Base-by-base conservation (phyloP, 2,888 invertebrate species). In the Meta bourneti region DNA sequence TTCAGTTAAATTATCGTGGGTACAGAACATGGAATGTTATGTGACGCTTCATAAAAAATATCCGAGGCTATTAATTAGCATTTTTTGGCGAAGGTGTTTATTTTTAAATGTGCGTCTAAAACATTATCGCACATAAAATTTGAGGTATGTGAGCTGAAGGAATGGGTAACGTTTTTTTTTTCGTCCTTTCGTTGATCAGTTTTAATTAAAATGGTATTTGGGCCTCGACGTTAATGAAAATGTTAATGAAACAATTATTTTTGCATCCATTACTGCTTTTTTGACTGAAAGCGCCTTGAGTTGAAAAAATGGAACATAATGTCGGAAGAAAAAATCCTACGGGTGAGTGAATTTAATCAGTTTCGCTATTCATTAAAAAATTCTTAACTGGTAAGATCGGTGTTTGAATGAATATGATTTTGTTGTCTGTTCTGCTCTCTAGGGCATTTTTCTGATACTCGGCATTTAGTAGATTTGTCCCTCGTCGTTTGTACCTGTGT, bases 141-240 rank as follows among this genome's bases (percentile, higher is more conserved):
- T 61, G 61, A 61, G 61, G 61, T 61, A 61, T 61, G 61, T 61
- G 61, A 61, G 16, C 61, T 16, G 61, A 61, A 61, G 61, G 61
- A 8, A 61, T 61, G 61, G 61, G 61, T 16, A 61, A 16, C 16
- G 16, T 61, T 49, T 77, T 49, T 82, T n/a, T 49, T 0, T 34
- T 20, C 13, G 0, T 9, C n/a, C 48, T 54, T 49, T 49, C 70
- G 86, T 34, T 86, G 78, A 78, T 19, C 70, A 69, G n/a, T 78
- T 86, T 86, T 86, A 86, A 86, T 86, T 86, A 86, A 86, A 78
- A 20, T 11, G 49, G 52, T 51, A 86, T 78, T 69, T 77, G 20
- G 70, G 34, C 49, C 49, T 48, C 69, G 11, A 70, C 77, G 51
- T 69, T 70, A 85, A 86, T 51, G 52, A 78, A 78, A 86, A 71